A percentile compares a stretch with the other conserved stretches of the same genome.
Conservation (phyloP, 2,797 vertebrate species). For the Miopithecus talapoin region DNA sequence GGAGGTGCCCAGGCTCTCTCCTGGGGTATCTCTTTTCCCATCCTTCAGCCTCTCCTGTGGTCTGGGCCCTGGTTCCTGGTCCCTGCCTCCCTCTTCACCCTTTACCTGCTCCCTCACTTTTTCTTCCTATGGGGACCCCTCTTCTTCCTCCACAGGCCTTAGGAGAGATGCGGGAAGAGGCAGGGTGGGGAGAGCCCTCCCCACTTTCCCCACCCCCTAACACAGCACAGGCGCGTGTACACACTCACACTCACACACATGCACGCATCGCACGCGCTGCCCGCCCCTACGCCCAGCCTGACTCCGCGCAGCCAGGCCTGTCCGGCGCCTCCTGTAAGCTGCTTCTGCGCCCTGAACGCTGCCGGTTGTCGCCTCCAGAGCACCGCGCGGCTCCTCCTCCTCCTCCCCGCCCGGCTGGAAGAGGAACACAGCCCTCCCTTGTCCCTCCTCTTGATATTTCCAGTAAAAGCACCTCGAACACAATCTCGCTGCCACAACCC, state of each 20-base stretch:
- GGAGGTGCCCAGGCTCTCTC: background rate
- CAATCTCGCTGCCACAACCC: slow-evolving; percentile 84
- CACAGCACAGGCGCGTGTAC: background rate
- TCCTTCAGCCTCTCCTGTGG: background rate
- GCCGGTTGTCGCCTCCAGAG: slow-evolving; percentile 73
- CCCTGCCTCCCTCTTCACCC: background rate
- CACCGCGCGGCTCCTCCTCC: slow-evolving; percentile 74
- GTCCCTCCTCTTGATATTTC: slow-evolving; percentile 85
- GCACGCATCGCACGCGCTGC: background rate
- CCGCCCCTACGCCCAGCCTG: background rate
- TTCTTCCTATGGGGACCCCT: background rate
- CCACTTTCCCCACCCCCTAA: background rate
- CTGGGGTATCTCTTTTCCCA: background rate
- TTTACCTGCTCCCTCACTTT: background rate
- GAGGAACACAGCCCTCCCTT: slow-evolving; percentile 86
- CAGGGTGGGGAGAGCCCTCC: background rate
- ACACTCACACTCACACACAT: background rate
- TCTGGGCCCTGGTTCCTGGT: background rate
- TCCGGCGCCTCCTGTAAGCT: slow-evolving; percentile 68
- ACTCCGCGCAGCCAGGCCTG: background rate
- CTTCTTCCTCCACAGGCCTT: background rate
- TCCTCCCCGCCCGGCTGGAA: slow-evolving; percentile 31
- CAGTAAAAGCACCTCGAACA: slow-evolving; percentile 85
- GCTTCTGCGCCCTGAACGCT: slow-evolving; percentile 79
- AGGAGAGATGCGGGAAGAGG: background rate